Base-by-base conservation (phyloP, 2,113 vertebrate genomes). In the Recurvirostra avosetta region DNA sequence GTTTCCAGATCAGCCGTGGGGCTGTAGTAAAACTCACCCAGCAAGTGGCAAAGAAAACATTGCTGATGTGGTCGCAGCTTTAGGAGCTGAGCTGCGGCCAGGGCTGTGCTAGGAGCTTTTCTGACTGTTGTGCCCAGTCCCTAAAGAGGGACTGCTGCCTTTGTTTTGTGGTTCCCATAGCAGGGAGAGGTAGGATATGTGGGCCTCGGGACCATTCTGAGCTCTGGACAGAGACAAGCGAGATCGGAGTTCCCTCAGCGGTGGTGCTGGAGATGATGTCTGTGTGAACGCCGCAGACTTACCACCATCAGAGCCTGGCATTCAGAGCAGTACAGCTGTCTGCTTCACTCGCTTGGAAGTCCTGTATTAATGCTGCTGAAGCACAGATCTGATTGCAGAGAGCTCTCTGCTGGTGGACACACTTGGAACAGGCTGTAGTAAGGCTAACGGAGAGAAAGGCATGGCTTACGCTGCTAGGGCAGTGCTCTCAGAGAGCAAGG, bases 231-330 rank as follows among this genome's bases (percentile, higher is more conserved):
- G 58, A 65, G 38, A 14, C 17, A 29, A 23, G 52, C 52, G 58
- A 59, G 66, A 6, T 2, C 5, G 9, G 34, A 25, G 32, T 38
- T 76, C 41, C 63, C 23, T 30, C 26, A 21, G 66, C 7, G 11
- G 32, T n/a, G 41, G 32, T 70, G 63, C 59, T 49, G 53, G 73
- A 29, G 40, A 2, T 75, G 36, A 17, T 21, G 52, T 16, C 53
- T n/a, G 15, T 19, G 26, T 55, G 47, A 79, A 11, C 45, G 61
- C 38, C 66, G 34, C 45, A 47, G 66, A 21, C 55, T 13, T 29
- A 4, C 10, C 1, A 3, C 65, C 43, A 34, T 49, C 45, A 8
- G 18, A 72, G 32, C 50, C 20, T 3, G 1, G 56, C n/a, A 2
- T 12, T 76, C 20, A 5, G 32, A 70, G 62, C 36, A 25, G 9